These are phyloP conservation scores for Melanotaenia maccullochi DNA, from an alignment of 2,797 vertebrate genomes.

Conservation along the genomic window DNA sequence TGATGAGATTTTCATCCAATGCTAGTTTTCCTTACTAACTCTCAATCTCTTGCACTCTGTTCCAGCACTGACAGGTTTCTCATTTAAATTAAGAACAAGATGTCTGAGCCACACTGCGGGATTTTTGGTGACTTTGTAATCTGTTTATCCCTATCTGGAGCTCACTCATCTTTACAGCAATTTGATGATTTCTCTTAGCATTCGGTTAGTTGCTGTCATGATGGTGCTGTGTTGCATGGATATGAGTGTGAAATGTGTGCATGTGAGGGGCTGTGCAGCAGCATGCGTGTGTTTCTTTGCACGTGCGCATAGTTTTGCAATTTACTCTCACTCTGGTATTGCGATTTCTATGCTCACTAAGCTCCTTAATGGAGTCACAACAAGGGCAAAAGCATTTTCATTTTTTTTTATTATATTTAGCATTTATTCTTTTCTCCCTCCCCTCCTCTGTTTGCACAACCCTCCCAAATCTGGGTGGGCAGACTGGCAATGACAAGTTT, in stretches of 20 bases:
- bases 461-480: constrained; percentile 29
- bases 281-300: constrained; percentile 7
- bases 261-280: constrained; percentile 9
- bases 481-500: constrained; percentile 25
- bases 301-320: constrained; percentile 27
- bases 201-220: constrained; percentile 1
- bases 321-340: constrained; percentile 48
- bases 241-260: background rate
- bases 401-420: constrained; percentile 13
- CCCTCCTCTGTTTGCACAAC: background rate
- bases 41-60: constrained; percentile 25
- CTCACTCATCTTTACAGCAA: constrained; percentile 57
- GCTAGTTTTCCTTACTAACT: constrained; percentile 60
- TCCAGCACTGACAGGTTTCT: constrained; percentile 66
- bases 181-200: constrained; percentile 46
- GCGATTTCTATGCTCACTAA: constrained; percentile 73
- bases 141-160: constrained; percentile 73
- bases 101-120: constrained; percentile 39
- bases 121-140: constrained; percentile 66
- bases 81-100: constrained; percentile 74
- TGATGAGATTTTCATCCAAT: constrained; percentile 77
- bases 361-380: constrained; percentile 74
- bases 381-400: constrained; percentile 70
- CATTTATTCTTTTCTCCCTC: constrained; percentile 5
- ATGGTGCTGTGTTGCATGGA: constrained; percentile 11